Conservation (phyloP, 2,888 invertebrate species). For the Oscheius onirici region DNA sequence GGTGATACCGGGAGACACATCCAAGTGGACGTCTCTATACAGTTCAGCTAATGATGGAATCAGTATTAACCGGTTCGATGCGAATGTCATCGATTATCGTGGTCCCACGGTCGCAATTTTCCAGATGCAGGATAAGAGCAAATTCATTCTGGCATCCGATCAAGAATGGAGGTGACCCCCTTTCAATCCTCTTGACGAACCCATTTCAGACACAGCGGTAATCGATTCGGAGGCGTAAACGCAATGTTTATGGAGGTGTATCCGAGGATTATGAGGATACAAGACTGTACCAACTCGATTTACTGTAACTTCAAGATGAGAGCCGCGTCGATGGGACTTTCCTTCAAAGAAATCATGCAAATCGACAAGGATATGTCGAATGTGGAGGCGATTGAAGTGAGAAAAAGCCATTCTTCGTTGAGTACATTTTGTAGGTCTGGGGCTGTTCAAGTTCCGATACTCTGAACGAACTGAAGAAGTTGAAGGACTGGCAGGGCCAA, state of each 20-base stretch:
- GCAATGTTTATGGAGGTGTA: conserved; percentile 41
- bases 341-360: conserved; percentile 46
- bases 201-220: conserved; percentile 41
- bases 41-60: conserved; percentile 60
- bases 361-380: conserved; percentile 50
- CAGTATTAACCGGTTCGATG: conserved; percentile 67
- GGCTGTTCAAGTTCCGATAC: conserved; percentile 71
- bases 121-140: conserved; percentile 42
- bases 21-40: conserved; percentile 59
- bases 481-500: conserved; percentile 89
- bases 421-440: conserved; percentile 41
- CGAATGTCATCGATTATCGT: conserved; percentile 64
- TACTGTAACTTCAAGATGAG: conserved; percentile 57
- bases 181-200: neutral
- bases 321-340: conserved; percentile 43
- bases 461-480: conserved; percentile 83
- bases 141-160: conserved; percentile 58
- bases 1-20: neutral
- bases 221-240: conserved; percentile 44
- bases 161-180: conserved; percentile 60
- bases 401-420: neutral
- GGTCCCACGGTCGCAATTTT: conserved; percentile 63
- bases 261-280: conserved; percentile 36
- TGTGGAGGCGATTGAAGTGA: conserved; percentile 47
- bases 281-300: conserved; percentile 39